Evolutionary conservation across 2,888 invertebrate species (phyloP).

Genomic region (Trachelus stipa): DNA sequence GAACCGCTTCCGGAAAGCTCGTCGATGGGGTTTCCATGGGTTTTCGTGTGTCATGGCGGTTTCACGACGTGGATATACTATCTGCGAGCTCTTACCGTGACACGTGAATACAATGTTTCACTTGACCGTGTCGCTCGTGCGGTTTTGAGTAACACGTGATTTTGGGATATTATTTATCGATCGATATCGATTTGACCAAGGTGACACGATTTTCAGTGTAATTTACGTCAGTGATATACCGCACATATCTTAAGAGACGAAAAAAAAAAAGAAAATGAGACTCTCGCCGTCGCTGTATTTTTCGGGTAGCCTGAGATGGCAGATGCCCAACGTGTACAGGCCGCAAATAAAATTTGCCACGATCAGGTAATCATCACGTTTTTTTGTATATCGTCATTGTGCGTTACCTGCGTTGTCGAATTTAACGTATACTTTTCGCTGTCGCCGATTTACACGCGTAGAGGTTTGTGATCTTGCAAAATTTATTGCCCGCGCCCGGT

Average conservation of each 20-base stretch:
- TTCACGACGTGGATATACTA: neutral
- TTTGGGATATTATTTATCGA: neutral
- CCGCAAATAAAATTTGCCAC: slow-evolving; percentile 56
- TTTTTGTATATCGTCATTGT: neutral
- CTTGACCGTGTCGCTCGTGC: neutral
- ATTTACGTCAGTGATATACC: neutral
- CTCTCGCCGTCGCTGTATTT: slow-evolving; percentile 51
- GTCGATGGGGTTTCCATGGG: neutral
- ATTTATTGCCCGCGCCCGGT: neutral
- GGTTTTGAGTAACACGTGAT: neutral
- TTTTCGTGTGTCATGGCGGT: neutral
- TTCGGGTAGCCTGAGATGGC: slow-evolving; percentile 59
- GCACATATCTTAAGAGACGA: neutral
- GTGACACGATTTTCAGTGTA: neutral
- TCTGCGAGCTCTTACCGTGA: neutral
- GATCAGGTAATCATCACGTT: slow-evolving; percentile 50
- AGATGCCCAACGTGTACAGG: slow-evolving; percentile 61
- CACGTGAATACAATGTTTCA: neutral
- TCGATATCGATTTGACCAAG: neutral
- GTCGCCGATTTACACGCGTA: neutral
- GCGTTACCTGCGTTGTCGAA: neutral
- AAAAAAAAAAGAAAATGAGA: slow-evolving; percentile 44
- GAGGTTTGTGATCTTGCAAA: neutral
- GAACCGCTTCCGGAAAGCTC: neutral
- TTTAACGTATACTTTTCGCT: neutral